Percentiles rank a stretch among this genome's conserved stretches.
phyloP scores from a whole-genome alignment of 2,797 vertebrate genomes.

The Catostomus latipinnis region DNA sequence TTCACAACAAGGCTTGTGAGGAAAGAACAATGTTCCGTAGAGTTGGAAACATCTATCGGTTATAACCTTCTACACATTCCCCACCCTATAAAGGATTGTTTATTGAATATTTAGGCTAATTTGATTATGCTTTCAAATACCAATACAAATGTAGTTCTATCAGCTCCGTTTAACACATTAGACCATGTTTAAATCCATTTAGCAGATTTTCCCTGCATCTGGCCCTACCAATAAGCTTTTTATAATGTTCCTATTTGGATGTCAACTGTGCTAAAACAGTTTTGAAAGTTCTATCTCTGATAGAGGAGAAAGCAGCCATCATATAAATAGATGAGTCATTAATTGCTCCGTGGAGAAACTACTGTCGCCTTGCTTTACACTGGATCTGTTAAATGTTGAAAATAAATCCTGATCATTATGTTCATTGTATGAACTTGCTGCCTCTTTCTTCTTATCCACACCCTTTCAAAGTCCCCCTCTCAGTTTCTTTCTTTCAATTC shows the following conservation, averaged over 20 bases:
- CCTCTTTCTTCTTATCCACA: constrained; percentile 7
- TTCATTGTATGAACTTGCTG: background rate
- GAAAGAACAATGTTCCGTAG: no score
- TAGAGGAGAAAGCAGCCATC: background rate
- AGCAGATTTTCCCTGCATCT: background rate
- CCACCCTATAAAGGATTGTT: no score
- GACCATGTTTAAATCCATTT: no score
- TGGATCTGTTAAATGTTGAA: constrained; percentile 7
- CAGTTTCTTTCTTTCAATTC: constrained; percentile 34
- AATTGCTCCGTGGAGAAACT: background rate
- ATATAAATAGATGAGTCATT: background rate
- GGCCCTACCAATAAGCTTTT: no score
- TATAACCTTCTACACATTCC: no score
- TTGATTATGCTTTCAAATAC: no score
- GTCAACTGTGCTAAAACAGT: constrained; percentile 17
- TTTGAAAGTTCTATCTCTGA: background rate
- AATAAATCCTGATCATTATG: constrained; percentile 8
- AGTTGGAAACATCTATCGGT: no score
- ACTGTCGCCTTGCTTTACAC: background rate
- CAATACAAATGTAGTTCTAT: no score
- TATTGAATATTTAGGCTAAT: no score
- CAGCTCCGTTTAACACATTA: no score
- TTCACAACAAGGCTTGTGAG: no score
- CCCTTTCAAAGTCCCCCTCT: constrained; percentile 33
- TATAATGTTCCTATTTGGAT: background rate